phyloP scores from a whole-genome alignment of 2,113 vertebrate species.

The Marcusenius ussheri region DNA sequence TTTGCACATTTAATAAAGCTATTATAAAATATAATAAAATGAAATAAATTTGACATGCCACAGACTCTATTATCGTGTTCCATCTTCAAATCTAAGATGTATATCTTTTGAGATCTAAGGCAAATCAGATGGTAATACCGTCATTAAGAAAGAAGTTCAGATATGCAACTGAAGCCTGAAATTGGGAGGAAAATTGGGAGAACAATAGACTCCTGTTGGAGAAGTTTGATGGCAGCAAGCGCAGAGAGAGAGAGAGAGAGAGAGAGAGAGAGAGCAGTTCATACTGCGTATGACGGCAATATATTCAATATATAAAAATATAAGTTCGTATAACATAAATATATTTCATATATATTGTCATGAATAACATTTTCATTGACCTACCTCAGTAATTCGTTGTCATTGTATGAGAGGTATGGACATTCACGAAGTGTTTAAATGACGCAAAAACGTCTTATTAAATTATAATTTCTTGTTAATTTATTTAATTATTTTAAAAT shows the following conservation, averaged over 20 bases:
- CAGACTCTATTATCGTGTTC: neutral
- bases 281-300: slow-evolving; percentile 17
- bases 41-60: neutral
- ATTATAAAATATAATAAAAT: neutral
- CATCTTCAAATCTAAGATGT: slow-evolving; percentile 45
- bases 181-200: slow-evolving; percentile 69
- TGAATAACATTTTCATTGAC: neutral
- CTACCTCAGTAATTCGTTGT: neutral
- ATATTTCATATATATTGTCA: neutral
- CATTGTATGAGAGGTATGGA: neutral
- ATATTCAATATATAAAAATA: neutral
- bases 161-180: slow-evolving; percentile 72
- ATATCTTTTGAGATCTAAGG: slow-evolving; percentile 81
- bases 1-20: neutral
- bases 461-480: neutral
- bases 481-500: neutral
- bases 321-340: neutral
- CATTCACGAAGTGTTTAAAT: neutral
- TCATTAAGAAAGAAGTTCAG: slow-evolving; percentile 79
- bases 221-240: slow-evolving; percentile 44
- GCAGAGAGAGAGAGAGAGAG: slow-evolving; percentile 51
- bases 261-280: slow-evolving; percentile 17
- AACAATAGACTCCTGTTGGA: slow-evolving; percentile 73
- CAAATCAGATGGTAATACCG: slow-evolving; percentile 78
- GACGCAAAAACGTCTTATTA: neutral